Conservation (phyloP, 2,113 vertebrate species). For the Menura novaehollandiae region DNA sequence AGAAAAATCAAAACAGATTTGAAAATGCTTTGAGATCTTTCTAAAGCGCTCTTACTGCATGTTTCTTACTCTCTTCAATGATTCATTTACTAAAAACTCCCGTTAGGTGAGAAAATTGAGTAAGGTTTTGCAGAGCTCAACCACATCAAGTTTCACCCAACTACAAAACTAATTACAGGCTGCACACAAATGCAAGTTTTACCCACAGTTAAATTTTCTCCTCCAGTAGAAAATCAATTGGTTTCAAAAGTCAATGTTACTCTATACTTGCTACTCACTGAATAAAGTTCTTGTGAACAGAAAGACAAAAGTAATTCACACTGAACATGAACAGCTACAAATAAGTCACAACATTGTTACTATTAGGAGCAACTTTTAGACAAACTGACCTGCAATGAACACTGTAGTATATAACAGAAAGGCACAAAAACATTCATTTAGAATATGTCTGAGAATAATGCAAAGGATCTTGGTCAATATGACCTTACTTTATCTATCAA, state of each 20-base stretch:
- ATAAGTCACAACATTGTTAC: not conserved
- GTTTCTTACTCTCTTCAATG: not conserved
- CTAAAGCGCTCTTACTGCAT: not conserved
- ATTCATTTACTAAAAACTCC: not conserved
- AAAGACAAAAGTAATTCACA: not conserved
- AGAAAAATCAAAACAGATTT: not conserved
- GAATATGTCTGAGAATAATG: not conserved
- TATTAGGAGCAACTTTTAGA: not conserved
- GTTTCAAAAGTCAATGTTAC: not conserved
- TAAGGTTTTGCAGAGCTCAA: not conserved
- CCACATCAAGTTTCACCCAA: not conserved
- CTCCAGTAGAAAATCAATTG: not conserved
- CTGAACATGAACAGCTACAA: not conserved
- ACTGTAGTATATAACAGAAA: not conserved
- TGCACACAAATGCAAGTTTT: not conserved
- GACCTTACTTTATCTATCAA: not conserved
- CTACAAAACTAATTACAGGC: not conserved
- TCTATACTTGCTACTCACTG: not conserved
- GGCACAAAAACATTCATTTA: not conserved
- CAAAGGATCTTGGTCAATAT: not conserved
- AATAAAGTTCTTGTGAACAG: not conserved
- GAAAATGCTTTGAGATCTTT: not conserved
- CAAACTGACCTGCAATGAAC: not conserved
- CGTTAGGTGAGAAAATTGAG: not conserved
- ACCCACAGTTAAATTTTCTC: not conserved